Percentiles rank a stretch among this genome's conserved stretches.
phyloP scores from a whole-genome alignment of 2,797 vertebrate species.

The Rhabdophis nuchalis region DNA sequence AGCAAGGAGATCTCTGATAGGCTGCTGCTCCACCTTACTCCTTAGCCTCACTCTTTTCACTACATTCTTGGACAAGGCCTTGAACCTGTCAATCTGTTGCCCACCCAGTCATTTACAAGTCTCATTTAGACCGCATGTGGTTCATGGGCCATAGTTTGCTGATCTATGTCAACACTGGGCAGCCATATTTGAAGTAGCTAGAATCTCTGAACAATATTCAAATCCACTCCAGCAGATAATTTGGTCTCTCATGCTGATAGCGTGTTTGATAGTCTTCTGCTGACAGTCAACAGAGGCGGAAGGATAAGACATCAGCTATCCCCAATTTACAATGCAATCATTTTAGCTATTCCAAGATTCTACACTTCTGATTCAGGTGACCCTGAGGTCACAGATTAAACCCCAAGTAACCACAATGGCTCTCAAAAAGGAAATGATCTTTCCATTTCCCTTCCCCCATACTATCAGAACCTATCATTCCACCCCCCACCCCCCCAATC shows the following conservation, averaged over 20 bases:
- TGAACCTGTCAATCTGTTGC: background rate
- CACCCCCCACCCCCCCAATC: too few species aligned
- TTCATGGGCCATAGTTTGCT: background rate
- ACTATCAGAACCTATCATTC: too few species aligned
- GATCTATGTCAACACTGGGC: background rate
- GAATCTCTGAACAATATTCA: background rate
- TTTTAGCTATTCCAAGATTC: background rate
- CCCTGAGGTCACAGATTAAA: background rate
- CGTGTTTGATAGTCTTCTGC: background rate
- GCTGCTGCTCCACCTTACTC: background rate
- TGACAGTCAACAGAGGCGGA: background rate
- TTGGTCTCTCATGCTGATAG: background rate
- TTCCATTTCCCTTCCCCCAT: too few species aligned
- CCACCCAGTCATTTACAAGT: background rate
- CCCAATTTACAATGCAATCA: background rate
- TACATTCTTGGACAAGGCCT: background rate
- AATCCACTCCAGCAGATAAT: background rate
- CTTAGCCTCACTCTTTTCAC: background rate
- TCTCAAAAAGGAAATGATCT: background rate
- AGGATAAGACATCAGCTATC: background rate
- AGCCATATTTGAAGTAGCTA: background rate
- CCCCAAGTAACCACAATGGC: background rate
- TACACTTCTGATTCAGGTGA: background rate
- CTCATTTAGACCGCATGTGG: background rate
- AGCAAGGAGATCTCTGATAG: background rate